Evolutionary conservation across 1,140 invertebrate species (phyloP).

Genomic region (Formica selysi): DNA sequence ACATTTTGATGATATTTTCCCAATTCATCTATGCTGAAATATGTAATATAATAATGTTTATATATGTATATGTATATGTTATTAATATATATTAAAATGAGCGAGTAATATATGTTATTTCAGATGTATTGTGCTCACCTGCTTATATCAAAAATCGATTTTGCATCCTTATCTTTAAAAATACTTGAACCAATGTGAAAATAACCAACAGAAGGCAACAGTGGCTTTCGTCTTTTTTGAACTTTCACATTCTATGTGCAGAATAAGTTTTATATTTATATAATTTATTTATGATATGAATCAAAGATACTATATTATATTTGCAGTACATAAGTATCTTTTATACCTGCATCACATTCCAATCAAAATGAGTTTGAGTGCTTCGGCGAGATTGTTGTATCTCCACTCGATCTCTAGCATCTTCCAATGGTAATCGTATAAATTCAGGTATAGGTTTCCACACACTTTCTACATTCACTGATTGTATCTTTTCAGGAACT

Average conservation of each 20-base stretch:
- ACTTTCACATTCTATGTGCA: slow-evolving; percentile 35
- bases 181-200: slow-evolving; percentile 81
- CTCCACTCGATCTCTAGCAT: slow-evolving; percentile 76
- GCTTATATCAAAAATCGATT: slow-evolving; percentile 82
- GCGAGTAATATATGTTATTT: not conserved
- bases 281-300: not conserved
- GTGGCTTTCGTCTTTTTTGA: slow-evolving; percentile 60
- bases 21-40: slow-evolving; percentile 77
- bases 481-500: slow-evolving; percentile 83
- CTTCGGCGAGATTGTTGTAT: slow-evolving; percentile 34
- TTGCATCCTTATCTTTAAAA: slow-evolving; percentile 76
- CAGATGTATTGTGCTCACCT: slow-evolving; percentile 68
- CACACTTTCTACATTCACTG: slow-evolving; percentile 82
- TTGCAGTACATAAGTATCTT: not conserved
- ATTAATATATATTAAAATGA: slow-evolving; percentile 28
- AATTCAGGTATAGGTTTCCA: slow-evolving; percentile 81
- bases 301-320: not conserved
- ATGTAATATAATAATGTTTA: slow-evolving; percentile 27
- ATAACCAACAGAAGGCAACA: slow-evolving; percentile 81
- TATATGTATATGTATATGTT: not conserved
- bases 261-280: not conserved
- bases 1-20: slow-evolving; percentile 79
- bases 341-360: slow-evolving; percentile 72
- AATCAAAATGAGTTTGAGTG: slow-evolving; percentile 66
- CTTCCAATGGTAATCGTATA: slow-evolving; percentile 77